phyloP scores from a whole-genome alignment of 2,797 vertebrate genomes.

The Apodemus agrarius region DNA sequence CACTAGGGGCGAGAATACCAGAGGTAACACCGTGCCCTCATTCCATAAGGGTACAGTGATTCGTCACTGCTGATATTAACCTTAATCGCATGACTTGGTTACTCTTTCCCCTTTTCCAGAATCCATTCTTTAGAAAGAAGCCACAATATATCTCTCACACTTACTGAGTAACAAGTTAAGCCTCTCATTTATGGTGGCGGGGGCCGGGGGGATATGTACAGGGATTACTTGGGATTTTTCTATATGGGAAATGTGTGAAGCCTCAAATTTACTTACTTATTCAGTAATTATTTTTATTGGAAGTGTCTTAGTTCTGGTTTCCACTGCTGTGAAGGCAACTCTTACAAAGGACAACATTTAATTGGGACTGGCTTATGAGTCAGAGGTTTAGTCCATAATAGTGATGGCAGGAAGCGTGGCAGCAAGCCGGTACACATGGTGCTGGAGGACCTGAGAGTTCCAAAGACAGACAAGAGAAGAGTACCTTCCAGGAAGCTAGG shows the following conservation, averaged over 20 bases:
- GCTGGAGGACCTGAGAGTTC: neutral
- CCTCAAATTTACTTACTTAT: neutral
- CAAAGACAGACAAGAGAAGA: neutral
- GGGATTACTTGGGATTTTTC: neutral
- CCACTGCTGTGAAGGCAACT: neutral
- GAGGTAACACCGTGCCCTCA: neutral
- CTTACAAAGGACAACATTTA: neutral
- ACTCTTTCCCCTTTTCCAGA: neutral
- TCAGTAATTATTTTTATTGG: neutral
- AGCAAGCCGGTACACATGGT: neutral
- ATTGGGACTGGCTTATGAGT: neutral
- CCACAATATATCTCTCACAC: neutral
- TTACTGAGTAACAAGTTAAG: neutral
- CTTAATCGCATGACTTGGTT: neutral
- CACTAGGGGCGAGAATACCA: neutral
- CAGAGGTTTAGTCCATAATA: neutral
- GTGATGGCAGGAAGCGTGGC: neutral
- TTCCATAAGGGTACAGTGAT: neutral
- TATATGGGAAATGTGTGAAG: neutral
- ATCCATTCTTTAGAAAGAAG: neutral
- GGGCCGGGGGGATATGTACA: neutral
- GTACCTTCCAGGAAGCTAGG: neutral
- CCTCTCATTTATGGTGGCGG: neutral
- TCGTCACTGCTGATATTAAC: neutral
- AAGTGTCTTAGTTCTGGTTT: neutral